phyloP scores from a whole-genome alignment of 2,888 invertebrate genomes.

The Dynastes hyllus region DNA sequence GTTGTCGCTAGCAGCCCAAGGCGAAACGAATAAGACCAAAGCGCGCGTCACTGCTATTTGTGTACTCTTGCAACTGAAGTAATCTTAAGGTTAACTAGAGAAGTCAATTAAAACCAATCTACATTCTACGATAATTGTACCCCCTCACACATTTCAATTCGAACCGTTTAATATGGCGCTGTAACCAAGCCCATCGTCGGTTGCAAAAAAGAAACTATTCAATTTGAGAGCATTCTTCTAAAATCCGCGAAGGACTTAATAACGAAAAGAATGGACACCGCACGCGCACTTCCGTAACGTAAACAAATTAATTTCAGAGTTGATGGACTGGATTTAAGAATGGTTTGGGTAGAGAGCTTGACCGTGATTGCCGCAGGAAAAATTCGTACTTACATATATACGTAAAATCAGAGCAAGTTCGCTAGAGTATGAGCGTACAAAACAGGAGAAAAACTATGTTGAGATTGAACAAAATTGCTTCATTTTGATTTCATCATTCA shows the following conservation, averaged over 20 bases:
- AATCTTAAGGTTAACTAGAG: constrained; percentile 50
- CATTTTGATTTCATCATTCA: background rate
- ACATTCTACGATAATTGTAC: constrained; percentile 48
- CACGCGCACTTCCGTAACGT: constrained; percentile 2
- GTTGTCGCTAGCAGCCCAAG: constrained; percentile 14
- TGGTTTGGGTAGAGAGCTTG: background rate
- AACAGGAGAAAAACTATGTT: background rate
- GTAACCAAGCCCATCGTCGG: constrained; percentile 3
- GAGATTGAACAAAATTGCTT: background rate
- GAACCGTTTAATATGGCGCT: constrained; percentile 20
- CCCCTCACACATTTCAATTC: constrained; percentile 49
- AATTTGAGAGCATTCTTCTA: constrained; percentile 13
- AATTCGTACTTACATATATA: background rate
- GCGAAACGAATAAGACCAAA: constrained; percentile 28
- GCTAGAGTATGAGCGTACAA: no score
- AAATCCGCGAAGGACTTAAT: constrained; percentile 24
- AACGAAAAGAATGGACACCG: background rate
- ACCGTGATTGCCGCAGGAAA: background rate
- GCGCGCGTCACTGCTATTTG: constrained; percentile 49
- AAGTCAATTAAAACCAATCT: constrained; percentile 52
- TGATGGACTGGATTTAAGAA: constrained; percentile 26
- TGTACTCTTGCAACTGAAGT: constrained; percentile 42
- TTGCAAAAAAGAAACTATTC: constrained; percentile 28
- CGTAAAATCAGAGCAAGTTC: background rate
- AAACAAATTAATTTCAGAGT: constrained; percentile 12